A percentile compares a stretch with the other conserved stretches of the same genome.
phyloP scores from a whole-genome alignment of 2,888 invertebrate genomes.

The Parnassius smintheus region DNA sequence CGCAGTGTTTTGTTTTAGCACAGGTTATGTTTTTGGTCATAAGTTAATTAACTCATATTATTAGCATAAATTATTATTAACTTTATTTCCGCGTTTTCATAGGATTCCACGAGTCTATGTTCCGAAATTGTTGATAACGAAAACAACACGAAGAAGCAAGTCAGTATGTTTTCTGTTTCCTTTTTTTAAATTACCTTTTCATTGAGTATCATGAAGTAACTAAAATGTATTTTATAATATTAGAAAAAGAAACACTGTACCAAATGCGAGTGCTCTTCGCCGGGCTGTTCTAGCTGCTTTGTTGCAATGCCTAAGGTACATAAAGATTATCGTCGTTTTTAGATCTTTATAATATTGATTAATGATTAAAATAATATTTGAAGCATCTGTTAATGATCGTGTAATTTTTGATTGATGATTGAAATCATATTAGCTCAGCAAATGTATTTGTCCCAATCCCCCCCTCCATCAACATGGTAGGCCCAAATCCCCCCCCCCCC shows the following conservation, averaged over 20 bases:
- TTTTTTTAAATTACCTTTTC: not conserved
- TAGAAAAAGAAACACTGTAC: conserved; percentile 36
- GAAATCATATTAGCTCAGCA: no score
- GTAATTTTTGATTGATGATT: no score
- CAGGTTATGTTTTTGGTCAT: no score
- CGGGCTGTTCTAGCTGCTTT: conserved; percentile 43
- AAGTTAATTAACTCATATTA: no score
- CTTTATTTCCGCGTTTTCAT: conserved; percentile 5
- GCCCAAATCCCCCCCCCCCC: no score
- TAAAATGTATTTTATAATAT: conserved; percentile 1
- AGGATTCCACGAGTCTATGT: conserved; percentile 6
- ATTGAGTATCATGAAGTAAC: no score
- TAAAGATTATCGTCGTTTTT: not conserved
- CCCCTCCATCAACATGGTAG: no score
- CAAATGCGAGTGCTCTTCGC: conserved; percentile 42
- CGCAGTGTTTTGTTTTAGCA: no score
- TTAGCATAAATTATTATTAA: not conserved
- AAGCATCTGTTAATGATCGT: no score
- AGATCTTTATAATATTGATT: no score
- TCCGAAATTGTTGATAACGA: conserved; percentile 7
- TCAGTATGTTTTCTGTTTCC: conserved; percentile 8
- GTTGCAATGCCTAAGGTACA: conserved; percentile 41
- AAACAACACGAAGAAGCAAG: conserved; percentile 16
- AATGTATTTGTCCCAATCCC: no score
- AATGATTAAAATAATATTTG: no score